phyloP scores from a whole-genome alignment of 2,113 vertebrate species.

The Laticauda laticaudata region DNA sequence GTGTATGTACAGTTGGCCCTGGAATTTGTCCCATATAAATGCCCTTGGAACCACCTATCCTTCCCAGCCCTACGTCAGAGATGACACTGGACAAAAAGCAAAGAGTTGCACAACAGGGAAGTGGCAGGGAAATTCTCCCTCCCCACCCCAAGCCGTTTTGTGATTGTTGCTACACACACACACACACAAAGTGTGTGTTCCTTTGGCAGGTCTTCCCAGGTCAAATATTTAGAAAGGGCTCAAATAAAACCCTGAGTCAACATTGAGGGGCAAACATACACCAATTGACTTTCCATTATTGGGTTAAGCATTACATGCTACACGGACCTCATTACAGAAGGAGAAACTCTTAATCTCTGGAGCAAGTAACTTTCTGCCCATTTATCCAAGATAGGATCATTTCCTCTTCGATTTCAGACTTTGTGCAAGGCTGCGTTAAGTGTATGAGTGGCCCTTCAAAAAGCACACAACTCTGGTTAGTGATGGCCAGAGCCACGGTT shows the following conservation, averaged over 20 bases:
- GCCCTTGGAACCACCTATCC: background rate
- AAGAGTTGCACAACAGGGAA: background rate
- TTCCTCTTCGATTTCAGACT: background rate
- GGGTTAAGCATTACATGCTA: background rate
- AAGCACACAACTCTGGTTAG: background rate
- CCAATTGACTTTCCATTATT: background rate
- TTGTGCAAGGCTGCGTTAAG: no score
- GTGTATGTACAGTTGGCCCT: no score
- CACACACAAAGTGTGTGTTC: background rate
- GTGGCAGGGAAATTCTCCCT: background rate
- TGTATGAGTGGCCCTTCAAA: background rate
- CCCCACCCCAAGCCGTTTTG: accelerated
- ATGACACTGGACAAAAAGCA: background rate
- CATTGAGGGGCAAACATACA: background rate
- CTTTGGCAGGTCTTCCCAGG: no score
- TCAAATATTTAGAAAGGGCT: background rate
- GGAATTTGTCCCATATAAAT: background rate
- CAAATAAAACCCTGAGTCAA: background rate
- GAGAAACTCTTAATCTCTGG: no score
- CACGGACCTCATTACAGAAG: background rate
- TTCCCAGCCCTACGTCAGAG: background rate
- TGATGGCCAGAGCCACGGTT: background rate
- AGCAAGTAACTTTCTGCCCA: background rate
- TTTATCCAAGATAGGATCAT: background rate
- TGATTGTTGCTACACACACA: no score